Percentiles rank a stretch among this genome's conserved stretches.
These are phyloP conservation scores for Corythaeola cristata DNA, from an alignment of 2,113 vertebrate genomes.

Conservation along the genomic window DNA sequence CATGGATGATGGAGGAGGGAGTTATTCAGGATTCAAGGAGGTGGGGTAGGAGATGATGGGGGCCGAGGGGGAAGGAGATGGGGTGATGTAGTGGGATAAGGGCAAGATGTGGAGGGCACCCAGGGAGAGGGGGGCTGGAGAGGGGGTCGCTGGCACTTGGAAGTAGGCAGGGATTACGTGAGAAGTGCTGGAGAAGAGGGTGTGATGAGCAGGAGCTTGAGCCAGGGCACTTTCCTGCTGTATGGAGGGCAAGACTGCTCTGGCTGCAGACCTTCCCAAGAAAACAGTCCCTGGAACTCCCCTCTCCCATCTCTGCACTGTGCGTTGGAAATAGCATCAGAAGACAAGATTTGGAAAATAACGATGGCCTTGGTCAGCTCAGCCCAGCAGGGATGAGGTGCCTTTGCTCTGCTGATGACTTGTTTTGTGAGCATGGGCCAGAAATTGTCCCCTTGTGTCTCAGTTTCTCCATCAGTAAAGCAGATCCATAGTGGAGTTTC, in stretches of 20 bases:
- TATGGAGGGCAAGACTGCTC: not conserved
- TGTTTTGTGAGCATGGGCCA: not conserved
- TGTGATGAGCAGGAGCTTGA: not conserved
- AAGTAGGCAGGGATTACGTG: not conserved
- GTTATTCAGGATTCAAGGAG: not conserved
- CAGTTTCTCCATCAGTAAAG: not conserved
- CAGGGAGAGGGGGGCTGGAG: not conserved
- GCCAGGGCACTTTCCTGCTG: not conserved
- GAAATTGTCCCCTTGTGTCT: not conserved
- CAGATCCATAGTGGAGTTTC: not conserved
- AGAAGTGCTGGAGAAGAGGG: not conserved
- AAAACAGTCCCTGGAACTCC: not conserved
- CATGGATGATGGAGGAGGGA: not conserved
- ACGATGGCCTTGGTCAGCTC: not conserved
- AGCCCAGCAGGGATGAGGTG: not conserved
- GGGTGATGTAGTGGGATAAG: not conserved
- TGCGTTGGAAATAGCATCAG: fast-evolving
- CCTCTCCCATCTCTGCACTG: fast-evolving
- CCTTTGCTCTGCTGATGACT: not conserved
- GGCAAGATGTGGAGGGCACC: not conserved
- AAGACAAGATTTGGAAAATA: not conserved
- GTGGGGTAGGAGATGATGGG: not conserved
- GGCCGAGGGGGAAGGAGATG: not conserved
- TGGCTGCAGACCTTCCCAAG: not conserved
- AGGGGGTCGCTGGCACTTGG: not conserved